phyloP scores from a whole-genome alignment of 2,888 invertebrate species.

The Cataglyphis albicans region DNA sequence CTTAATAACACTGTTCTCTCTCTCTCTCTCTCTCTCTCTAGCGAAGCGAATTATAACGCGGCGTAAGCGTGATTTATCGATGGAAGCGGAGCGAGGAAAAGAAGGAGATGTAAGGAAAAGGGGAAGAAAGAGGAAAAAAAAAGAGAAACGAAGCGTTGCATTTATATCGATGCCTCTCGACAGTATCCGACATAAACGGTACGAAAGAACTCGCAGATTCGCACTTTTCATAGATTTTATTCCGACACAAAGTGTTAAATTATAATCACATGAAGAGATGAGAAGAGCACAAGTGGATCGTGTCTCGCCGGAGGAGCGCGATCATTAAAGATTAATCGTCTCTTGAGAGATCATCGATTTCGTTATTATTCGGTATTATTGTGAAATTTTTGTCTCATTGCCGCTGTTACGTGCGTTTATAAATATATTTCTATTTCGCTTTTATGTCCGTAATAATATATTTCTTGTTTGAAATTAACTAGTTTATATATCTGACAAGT shows the following conservation, averaged over 20 bases:
- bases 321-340: slow-evolving; percentile 9
- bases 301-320: not conserved
- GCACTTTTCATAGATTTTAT: not conserved
- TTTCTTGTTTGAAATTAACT: not conserved
- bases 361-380: not conserved
- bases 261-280: not conserved
- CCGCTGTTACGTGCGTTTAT: not conserved
- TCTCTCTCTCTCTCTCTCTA: not conserved
- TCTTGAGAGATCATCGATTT: not conserved
- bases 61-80: slow-evolving; percentile 17
- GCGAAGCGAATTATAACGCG: slow-evolving; percentile 28
- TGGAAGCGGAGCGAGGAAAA: not conserved
- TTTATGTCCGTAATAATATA: not conserved
- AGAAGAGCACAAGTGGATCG: not conserved
- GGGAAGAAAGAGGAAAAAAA: not conserved
- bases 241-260: not conserved
- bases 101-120: not conserved
- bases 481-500: not conserved
- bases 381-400: not conserved
- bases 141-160: not conserved
- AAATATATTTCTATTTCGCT: too few relatives aligned
- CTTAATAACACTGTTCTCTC: slow-evolving; percentile 7
- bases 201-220: slow-evolving; percentile 1
- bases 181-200: not conserved
- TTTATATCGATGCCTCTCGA: not conserved